Evolutionary conservation across 2,113 vertebrate species (phyloP), one percentile per base, ranked within the genome.

Genomic region (Caracal caracal): DNA sequence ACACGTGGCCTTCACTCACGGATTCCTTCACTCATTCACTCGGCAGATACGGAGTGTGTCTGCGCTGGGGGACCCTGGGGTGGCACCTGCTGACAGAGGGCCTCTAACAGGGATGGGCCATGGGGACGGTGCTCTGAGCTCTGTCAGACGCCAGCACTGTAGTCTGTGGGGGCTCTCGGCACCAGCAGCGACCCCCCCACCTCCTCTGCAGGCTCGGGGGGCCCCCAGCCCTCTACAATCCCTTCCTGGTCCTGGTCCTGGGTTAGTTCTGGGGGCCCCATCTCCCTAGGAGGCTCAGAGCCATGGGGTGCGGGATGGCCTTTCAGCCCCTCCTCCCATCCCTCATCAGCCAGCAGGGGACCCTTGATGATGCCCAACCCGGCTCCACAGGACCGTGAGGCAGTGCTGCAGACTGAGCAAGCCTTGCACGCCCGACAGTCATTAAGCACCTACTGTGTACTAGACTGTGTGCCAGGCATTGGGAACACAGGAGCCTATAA

Each of bases 91-190:
- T 33, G 30, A 56, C 63, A 80, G 53, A 37, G 24, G 2, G 7
- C 26, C 26, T 68, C 20, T 15, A 9, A 16, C 2, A 15, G 66
- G 26, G 16, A 43, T 1, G 0, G 26, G 28, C 5, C 3, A 0
- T 3, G 3, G 33, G 66, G 15, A 26, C 2, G 0, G 59, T 28
- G 40, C 40, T 20, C 47, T 16, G n/a, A 20, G 61, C 30, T 37
- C 17, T 19, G 11, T 49, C 17, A 4, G 56, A 70, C 16, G 19
- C 24, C 17, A 4, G 17, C 33, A 24, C 24, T 0, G 37, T 3
- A 56, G 11, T 37, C 63, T 24, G 12, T 3, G 26, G 43, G 63
- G 63, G n/a, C 47, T n/a, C 11, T 9, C 0, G 3, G 33, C 35
- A 10, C 20, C 22, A 0, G 11, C 26, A 30, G 26, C 1, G 1